phyloP scores from a whole-genome alignment of 2,113 vertebrate species.

The Pogonocichla stellata region DNA sequence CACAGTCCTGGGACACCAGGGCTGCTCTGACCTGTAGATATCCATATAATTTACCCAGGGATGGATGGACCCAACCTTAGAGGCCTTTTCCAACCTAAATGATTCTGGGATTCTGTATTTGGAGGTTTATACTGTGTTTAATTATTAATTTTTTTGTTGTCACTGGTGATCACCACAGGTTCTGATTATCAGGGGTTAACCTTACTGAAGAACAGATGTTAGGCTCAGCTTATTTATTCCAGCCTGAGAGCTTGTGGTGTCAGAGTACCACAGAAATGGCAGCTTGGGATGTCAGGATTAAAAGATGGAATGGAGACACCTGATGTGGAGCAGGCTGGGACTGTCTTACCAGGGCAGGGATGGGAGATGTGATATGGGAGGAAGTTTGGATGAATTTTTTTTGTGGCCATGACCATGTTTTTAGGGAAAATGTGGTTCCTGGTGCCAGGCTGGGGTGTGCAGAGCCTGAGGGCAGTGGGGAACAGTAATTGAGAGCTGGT shows the following conservation, averaged over 20 bases:
- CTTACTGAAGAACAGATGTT: neutral
- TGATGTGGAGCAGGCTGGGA: neutral
- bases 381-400: rapidly evolving
- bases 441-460: neutral
- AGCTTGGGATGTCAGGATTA: neutral
- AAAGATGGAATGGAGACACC: neutral
- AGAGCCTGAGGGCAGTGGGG: neutral
- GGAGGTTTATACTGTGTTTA: neutral
- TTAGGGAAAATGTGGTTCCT: rapidly evolving
- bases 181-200: neutral
- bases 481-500: neutral
- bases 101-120: neutral
- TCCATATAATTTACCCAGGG: neutral
- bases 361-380: neutral
- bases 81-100: neutral
- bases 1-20: neutral
- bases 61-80: neutral
- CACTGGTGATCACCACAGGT: neutral
- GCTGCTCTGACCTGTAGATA: neutral
- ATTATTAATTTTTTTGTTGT: neutral
- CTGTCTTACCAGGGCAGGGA: neutral
- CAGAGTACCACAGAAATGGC: neutral
- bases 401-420: neutral
- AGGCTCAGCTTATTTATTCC: neutral
- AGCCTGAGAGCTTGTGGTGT: neutral